Base-by-base conservation (phyloP, 30 jellyfish, hydroid and myxozoan genomes). In the Aurelia sp. region DNA sequence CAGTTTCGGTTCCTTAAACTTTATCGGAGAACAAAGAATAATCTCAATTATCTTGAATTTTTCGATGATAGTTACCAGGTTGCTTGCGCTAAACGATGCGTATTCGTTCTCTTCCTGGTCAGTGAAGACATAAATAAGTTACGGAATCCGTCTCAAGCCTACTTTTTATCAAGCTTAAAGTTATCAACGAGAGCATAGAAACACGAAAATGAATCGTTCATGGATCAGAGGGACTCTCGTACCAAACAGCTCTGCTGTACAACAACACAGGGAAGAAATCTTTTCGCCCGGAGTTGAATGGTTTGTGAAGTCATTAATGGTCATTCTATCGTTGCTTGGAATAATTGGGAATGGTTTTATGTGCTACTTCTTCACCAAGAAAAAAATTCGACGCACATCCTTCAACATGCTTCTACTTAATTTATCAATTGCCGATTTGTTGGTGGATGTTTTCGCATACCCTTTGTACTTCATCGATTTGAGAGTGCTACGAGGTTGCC, bases 351-450 rank as follows among this genome's bases (percentile, higher is more conserved):
- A 82, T 44, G 80, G 92, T 18, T 51, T 82, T 4, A 78, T 82
- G 16, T 82, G 92, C 38, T 82, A 82, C 48, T 82, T 61, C 63
- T 82, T 68, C 24, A 70, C 68, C 53, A 71, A 63, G 18, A 69
- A 57, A 62, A 27, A 40, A 40, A 68, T 82, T 13, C 63, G 75
- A 12, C 30, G 61, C 38, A 82, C 85, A 10, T 13, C 92, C 4
- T 82, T 82, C 79, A 82, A 82, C 67, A 53, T 82, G 92, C 72
- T 82, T 18, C 80, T 82, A 3, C 74, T 82, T 0, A 82, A 82
- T 55, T 24, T 82, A 18, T 82, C 92, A 1, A 40, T 82, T 15
- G 67, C 92, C 1, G 92, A 82, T 70, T 21, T 82, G 62, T 22
- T 82, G 55, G 86, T 79, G 8, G 92, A 69, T 51, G 17, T 82